Evolutionary conservation across 1,140 invertebrate species (phyloP).

Genomic region (Bombus superbus): DNA sequence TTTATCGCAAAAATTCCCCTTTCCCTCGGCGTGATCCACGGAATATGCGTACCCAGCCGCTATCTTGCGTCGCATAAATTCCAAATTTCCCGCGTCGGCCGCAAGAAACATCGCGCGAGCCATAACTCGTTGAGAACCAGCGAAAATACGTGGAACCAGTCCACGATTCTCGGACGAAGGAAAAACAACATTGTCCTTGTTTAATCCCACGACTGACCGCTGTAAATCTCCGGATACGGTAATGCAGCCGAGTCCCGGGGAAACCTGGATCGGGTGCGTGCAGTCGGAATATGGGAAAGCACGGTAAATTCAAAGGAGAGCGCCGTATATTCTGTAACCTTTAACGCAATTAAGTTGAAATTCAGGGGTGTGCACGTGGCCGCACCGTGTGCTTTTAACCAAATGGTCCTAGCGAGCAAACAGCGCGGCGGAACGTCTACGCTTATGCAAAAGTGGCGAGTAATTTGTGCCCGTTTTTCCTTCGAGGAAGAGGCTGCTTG

Average conservation of each 20-base stretch:
- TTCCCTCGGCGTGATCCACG: not conserved
- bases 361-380: slow-evolving; percentile 10
- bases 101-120: slow-evolving; percentile 6
- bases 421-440: slow-evolving; percentile 28
- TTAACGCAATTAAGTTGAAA: slow-evolving; percentile 67
- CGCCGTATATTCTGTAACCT: slow-evolving; percentile 34
- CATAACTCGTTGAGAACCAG: not conserved
- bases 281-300: slow-evolving; percentile 6
- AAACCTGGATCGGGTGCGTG: slow-evolving; percentile 7
- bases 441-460: slow-evolving; percentile 40
- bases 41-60: not conserved
- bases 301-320: slow-evolving; percentile 35
- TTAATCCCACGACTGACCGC: not conserved
- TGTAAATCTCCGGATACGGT: slow-evolving; percentile 6
- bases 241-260: not conserved
- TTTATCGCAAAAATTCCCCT: not conserved
- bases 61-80: not conserved
- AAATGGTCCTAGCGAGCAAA: slow-evolving; percentile 54
- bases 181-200: not conserved
- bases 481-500: not conserved
- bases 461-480: slow-evolving; percentile 40
- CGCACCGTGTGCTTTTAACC: slow-evolving; percentile 56
- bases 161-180: not conserved
- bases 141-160: not conserved
- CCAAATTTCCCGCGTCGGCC: not conserved